phyloP scores from a whole-genome alignment of 2,113 vertebrate species.

The Isurus oxyrinchus region DNA sequence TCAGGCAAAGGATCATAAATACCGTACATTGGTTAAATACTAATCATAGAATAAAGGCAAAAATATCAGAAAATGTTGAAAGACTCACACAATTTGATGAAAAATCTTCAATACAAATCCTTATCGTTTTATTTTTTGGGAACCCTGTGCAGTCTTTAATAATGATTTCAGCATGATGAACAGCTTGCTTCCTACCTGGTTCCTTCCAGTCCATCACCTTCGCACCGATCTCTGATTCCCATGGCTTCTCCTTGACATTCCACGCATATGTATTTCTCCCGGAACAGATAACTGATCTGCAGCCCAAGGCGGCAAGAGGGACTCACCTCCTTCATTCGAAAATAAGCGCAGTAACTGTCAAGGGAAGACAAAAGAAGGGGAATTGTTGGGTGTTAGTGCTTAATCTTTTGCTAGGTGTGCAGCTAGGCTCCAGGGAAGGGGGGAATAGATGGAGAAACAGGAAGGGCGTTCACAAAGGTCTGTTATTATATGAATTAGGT shows the following conservation, averaged over 20 bases:
- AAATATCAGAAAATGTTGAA: neutral
- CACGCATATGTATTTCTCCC: constrained; percentile 58
- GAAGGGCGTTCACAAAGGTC: neutral
- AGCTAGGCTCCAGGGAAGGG: neutral
- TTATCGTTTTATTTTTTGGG: neutral
- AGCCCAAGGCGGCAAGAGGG: constrained; percentile 53
- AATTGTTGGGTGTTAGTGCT: neutral
- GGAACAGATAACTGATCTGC: constrained; percentile 62
- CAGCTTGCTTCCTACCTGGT: constrained; percentile 53
- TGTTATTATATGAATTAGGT: neutral
- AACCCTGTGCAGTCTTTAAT: neutral
- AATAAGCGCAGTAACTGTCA: constrained; percentile 66
- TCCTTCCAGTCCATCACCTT: constrained; percentile 59
- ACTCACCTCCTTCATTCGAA: constrained; percentile 64
- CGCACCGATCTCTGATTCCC: constrained; percentile 54
- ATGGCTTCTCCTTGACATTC: constrained; percentile 60
- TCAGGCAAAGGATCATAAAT: neutral
- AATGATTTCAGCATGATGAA: neutral
- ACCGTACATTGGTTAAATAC: neutral
- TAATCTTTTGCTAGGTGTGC: neutral
- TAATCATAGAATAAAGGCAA: neutral
- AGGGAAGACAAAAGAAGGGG: neutral
- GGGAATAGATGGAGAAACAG: neutral
- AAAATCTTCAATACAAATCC: neutral
- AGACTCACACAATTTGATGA: neutral